Evolutionary conservation across 2,113 vertebrate species (phyloP).

Genomic region (Saguinus midas): DNA sequence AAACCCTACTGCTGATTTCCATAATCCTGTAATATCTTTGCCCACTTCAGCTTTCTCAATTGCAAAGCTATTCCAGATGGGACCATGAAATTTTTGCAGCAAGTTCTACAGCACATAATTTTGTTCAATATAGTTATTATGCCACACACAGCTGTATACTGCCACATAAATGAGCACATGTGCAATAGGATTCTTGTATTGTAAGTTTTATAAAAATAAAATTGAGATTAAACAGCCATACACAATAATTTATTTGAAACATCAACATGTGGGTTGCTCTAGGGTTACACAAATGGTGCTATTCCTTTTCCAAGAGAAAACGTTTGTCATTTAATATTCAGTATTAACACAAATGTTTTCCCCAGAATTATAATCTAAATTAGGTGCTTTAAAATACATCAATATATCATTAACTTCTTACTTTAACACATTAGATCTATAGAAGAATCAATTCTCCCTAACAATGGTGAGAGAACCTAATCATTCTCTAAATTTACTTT

Average conservation of each 20-base stretch:
- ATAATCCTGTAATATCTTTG: slow-evolving; percentile 45
- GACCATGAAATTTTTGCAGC: slow-evolving; percentile 38
- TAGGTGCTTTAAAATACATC: slow-evolving; percentile 73
- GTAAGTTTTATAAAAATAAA: slow-evolving; percentile 68
- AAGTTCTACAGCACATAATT: slow-evolving; percentile 69
- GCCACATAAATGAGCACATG: slow-evolving; percentile 63
- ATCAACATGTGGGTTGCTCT: slow-evolving; percentile 68
- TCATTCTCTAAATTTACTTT: slow-evolving; percentile 79
- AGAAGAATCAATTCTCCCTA: slow-evolving; percentile 77
- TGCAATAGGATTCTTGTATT: slow-evolving; percentile 63
- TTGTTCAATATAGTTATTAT: slow-evolving; percentile 75
- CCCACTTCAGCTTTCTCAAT: slow-evolving; percentile 46
- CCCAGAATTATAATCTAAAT: slow-evolving; percentile 78
- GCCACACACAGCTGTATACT: slow-evolving; percentile 61
- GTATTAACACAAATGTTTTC: slow-evolving; percentile 71
- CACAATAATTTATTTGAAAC: slow-evolving; percentile 76
- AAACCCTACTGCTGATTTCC: slow-evolving; percentile 41
- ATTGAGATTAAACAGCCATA: slow-evolving; percentile 65
- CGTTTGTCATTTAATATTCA: slow-evolving; percentile 68
- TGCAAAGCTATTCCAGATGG: slow-evolving; percentile 58
- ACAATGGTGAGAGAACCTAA: slow-evolving; percentile 74
- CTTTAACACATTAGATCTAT: slow-evolving; percentile 69
- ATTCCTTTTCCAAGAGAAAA: slow-evolving; percentile 70
- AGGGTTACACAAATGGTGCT: slow-evolving; percentile 54
- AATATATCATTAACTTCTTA: slow-evolving; percentile 77